Base-by-base conservation (phyloP, 2,797 vertebrate genomes). In the Oreochromis mossambicus region DNA sequence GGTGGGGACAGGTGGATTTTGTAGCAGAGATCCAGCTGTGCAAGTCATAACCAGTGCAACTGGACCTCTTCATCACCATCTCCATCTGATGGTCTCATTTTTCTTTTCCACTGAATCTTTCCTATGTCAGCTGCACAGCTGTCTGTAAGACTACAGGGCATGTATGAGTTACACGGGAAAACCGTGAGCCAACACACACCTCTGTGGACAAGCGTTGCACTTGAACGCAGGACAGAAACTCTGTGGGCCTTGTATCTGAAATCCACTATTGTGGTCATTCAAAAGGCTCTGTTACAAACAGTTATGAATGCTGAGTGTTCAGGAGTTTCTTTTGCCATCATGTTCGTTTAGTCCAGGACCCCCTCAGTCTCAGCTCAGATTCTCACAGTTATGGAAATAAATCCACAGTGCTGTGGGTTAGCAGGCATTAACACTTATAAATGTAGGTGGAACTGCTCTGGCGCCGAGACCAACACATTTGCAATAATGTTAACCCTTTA, bases 391-490 rank as follows among this genome's bases (percentile, higher is more conserved):
- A 51, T 5, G n/a, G 50, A 21, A 52, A 52, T 52, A 26, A 26
- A 26, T 1, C 54, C 24, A 8, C 24, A 26, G 21, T 55, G 6
- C 24, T 55, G 52, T 55, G 54, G 54, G 54, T 55, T 4, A 54
- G 52, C 11, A 24, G 12, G 7, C 12, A 26, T 13, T 4, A 13
- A 24, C 52, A 54, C n/a, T 12, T 24, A 54, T 7, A 54, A 4
- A 21, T 24, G 52, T 24, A 10, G 52, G 21, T 55, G 54, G 24
- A 56, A 15, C 54, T 15, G 14, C 26, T 56, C 54, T 29, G 54
- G 29, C 4, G 7, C 24, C 0, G 3, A 56, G 4, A 15, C 54
- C 7, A 5, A 3, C 29, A 56, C 26, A 9, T 15, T 55, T 0
- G 24, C 24, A 3, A 4, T 29, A 56, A 29, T 29, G 24, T 55